Evolutionary conservation across 2,113 vertebrate species (phyloP).

Genomic region (Anser cygnoides): DNA sequence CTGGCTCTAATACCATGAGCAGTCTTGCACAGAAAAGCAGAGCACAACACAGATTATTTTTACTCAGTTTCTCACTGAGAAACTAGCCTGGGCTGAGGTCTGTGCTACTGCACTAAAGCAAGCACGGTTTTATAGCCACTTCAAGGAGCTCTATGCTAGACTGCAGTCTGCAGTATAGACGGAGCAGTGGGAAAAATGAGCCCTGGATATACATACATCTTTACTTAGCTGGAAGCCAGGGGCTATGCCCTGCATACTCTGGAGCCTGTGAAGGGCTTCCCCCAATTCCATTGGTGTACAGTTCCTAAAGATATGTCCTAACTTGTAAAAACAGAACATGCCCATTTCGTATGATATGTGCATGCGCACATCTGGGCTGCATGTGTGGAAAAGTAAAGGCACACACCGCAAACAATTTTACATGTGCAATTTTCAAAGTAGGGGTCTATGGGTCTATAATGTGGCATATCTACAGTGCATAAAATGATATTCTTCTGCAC

Average conservation of each 20-base stretch:
- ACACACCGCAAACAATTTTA: conserved; percentile 13
- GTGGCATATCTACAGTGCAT: background rate
- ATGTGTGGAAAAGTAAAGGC: conserved; percentile 51
- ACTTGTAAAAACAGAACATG: conserved; percentile 27
- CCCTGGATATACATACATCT: background rate
- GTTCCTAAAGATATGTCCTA: conserved; percentile 2
- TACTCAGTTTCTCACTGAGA: background rate
- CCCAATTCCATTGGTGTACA: background rate
- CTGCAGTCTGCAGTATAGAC: background rate
- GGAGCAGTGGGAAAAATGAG: background rate
- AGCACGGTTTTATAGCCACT: background rate
- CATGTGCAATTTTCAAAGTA: conserved; percentile 16
- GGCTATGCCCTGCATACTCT: background rate
- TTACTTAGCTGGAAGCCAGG: background rate
- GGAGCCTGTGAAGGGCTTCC: background rate
- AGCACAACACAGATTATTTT: background rate
- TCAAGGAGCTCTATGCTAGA: background rate
- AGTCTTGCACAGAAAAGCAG: background rate
- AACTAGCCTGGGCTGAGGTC: background rate
- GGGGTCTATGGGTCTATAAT: background rate
- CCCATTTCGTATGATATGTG: background rate
- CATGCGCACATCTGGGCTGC: conserved; percentile 57
- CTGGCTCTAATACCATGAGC: background rate
- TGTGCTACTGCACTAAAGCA: background rate
- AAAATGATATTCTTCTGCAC: conserved; percentile 35